These are phyloP conservation scores for Lordiphosa fenestrarum DNA, from an alignment of 2,888 invertebrate genomes.

Conservation along the genomic window DNA sequence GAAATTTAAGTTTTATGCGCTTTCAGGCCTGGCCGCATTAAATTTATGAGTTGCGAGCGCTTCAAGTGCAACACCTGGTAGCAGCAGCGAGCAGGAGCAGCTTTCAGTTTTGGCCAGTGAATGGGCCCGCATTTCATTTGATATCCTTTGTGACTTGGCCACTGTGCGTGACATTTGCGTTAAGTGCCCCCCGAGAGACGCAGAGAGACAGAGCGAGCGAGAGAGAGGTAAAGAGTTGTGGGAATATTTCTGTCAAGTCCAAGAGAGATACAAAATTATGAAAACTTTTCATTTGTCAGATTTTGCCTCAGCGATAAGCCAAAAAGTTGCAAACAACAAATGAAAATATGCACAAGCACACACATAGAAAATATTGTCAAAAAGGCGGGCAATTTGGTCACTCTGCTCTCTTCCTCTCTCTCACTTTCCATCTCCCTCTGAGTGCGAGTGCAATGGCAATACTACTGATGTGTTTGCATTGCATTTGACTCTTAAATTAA, in stretches of 20 bases:
- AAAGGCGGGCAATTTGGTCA: slow-evolving; percentile 36
- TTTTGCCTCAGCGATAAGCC: slow-evolving; percentile 51
- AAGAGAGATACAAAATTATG: slow-evolving; percentile 9
- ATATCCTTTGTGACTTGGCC: slow-evolving; percentile 67
- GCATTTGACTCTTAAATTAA: slow-evolving; percentile 6
- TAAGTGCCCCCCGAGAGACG: slow-evolving; percentile 48
- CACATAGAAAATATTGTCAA: slow-evolving; percentile 34
- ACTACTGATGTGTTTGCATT: slow-evolving; percentile 13
- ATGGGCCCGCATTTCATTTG: slow-evolving; percentile 64
- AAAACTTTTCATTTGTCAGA: slow-evolving; percentile 59
- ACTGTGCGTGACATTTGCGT: slow-evolving; percentile 73
- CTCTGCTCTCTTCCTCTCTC: slow-evolving; percentile 22
- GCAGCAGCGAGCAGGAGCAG: slow-evolving; percentile 35
- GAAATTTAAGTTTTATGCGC: slow-evolving; percentile 72
- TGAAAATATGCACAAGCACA: slow-evolving; percentile 46
- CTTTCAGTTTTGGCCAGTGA: slow-evolving; percentile 39
- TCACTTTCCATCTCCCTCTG: neutral
- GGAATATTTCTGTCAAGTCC: slow-evolving; percentile 45
- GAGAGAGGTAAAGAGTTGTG: slow-evolving; percentile 41
- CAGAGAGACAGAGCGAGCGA: neutral
- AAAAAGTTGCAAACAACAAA: slow-evolving; percentile 51
- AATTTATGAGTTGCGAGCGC: slow-evolving; percentile 66
- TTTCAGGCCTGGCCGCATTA: slow-evolving; percentile 43
- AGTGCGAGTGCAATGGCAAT: slow-evolving; percentile 55
- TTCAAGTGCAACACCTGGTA: slow-evolving; percentile 70